Conservation (phyloP, 2,888 invertebrate species). For the Melipona beecheii region DNA sequence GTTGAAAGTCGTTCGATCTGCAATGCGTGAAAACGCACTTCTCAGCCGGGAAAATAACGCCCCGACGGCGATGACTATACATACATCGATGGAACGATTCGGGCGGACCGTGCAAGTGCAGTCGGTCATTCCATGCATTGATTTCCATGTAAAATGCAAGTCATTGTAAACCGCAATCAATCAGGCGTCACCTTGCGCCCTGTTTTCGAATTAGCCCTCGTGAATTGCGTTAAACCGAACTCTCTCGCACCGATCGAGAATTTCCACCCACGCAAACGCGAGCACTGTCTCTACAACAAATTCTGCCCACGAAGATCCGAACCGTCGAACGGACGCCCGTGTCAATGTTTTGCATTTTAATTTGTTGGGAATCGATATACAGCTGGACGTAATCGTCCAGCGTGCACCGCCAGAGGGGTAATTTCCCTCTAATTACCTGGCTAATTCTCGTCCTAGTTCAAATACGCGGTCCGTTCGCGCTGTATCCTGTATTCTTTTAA, state of each 20-base stretch:
- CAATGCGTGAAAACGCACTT: background rate
- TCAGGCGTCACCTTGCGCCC: conserved; percentile 60
- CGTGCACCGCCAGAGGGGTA: background rate
- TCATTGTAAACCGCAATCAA: conserved; percentile 55
- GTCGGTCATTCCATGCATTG: conserved; percentile 34
- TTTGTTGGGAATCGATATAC: conserved; percentile 16
- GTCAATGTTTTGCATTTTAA: conserved; percentile 54
- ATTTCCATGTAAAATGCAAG: conserved; percentile 45
- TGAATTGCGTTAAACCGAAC: conserved; percentile 58
- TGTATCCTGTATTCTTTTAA: background rate
- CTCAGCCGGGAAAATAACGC: background rate
- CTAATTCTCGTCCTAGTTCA: conserved; percentile 28
- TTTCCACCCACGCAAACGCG: background rate
- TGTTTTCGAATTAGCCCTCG: conserved; percentile 56
- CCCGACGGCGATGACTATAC: background rate
- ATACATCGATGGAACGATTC: background rate
- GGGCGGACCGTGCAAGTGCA: background rate
- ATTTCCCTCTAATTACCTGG: conserved; percentile 37
- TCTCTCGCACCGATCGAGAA: conserved; percentile 3
- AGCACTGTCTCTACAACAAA: background rate
- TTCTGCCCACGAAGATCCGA: conserved; percentile 18
- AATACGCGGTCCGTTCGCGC: conserved; percentile 1
- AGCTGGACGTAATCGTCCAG: background rate
- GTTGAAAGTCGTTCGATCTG: background rate
- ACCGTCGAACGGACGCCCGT: background rate